phyloP scores from a whole-genome alignment of 2,113 vertebrate genomes.

The Podiceps cristatus region DNA sequence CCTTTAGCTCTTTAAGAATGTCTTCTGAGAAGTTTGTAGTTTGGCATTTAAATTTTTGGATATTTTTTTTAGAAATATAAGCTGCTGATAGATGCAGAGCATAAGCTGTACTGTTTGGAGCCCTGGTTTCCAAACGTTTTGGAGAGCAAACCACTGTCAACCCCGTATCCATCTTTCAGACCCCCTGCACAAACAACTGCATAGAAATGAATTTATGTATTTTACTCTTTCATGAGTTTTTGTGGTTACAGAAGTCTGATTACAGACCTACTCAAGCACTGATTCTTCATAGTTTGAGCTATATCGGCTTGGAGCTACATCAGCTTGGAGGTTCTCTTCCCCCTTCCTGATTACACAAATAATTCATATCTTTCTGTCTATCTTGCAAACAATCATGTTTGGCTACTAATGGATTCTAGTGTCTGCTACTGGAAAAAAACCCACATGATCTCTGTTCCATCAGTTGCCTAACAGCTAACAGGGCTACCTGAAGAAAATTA shows the following conservation, averaged over 20 bases:
- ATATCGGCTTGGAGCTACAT: not conserved
- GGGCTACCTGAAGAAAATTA: not conserved
- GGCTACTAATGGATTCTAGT: not conserved
- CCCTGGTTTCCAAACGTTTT: not conserved
- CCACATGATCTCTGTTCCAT: not conserved
- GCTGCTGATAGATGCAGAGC: slow-evolving; percentile 24
- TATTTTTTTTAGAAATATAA: not conserved
- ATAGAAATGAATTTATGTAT: not conserved
- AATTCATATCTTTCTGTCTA: not conserved
- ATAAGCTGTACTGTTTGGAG: slow-evolving; percentile 2
- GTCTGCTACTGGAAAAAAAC: not conserved
- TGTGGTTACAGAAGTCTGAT: not conserved
- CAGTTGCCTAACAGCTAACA: not conserved
- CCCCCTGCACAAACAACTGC: not conserved
- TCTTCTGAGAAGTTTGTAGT: slow-evolving; percentile 21
- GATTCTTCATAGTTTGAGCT: not conserved
- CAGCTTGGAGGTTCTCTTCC: not conserved
- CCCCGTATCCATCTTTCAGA: not conserved
- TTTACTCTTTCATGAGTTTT: not conserved
- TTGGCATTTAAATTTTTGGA: slow-evolving; percentile 7
- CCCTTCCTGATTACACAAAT: not conserved
- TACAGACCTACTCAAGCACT: not conserved
- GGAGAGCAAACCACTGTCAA: not conserved
- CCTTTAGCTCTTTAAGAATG: slow-evolving; percentile 33
- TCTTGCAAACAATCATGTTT: not conserved